A percentile compares a stretch with the other conserved stretches of the same genome.
These are phyloP conservation scores for Nymphalis polychloros DNA, from an alignment of 2,888 invertebrate species.

Conservation along the genomic window DNA sequence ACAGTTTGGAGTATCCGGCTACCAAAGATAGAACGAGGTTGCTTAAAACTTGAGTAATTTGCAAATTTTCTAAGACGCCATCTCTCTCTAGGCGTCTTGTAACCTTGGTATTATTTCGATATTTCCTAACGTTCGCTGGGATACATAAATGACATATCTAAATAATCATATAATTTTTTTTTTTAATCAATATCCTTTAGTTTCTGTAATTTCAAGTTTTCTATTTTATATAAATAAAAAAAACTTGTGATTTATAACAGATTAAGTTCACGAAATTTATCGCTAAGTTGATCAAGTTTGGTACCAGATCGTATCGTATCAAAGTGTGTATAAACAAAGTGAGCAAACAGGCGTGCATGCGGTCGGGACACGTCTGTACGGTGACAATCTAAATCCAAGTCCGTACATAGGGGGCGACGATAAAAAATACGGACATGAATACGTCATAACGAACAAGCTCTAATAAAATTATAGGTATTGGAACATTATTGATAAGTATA, in stretches of 20 bases:
- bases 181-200: too few species aligned
- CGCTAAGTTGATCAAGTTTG: slow-evolving; percentile 10
- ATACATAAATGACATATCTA: neutral
- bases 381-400: slow-evolving; percentile 17
- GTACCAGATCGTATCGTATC: slow-evolving; percentile 24
- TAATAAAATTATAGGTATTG: too few species aligned
- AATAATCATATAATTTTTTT: too few species aligned
- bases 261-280: slow-evolving; percentile 6
- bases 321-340: slow-evolving; percentile 20
- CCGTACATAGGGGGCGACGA: slow-evolving; percentile 2
- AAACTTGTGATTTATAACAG: neutral
- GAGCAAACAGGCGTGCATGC: slow-evolving; percentile 23
- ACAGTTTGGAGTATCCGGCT: slow-evolving; percentile 13
- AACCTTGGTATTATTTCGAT: slow-evolving; percentile 22
- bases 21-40: slow-evolving; percentile 7
- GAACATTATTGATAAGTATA: too few species aligned
- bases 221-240: neutral
- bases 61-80: slow-evolving; percentile 21
- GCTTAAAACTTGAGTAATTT: slow-evolving; percentile 24
- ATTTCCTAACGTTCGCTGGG: neutral
- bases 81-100: slow-evolving; percentile 9
- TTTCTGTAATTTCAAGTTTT: too few species aligned
- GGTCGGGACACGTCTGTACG: slow-evolving; percentile 18
- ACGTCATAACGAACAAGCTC: neutral
- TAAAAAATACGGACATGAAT: neutral